These are phyloP conservation scores for Chaetops frenatus DNA, from an alignment of 2,113 vertebrate species.

Conservation along the genomic window DNA sequence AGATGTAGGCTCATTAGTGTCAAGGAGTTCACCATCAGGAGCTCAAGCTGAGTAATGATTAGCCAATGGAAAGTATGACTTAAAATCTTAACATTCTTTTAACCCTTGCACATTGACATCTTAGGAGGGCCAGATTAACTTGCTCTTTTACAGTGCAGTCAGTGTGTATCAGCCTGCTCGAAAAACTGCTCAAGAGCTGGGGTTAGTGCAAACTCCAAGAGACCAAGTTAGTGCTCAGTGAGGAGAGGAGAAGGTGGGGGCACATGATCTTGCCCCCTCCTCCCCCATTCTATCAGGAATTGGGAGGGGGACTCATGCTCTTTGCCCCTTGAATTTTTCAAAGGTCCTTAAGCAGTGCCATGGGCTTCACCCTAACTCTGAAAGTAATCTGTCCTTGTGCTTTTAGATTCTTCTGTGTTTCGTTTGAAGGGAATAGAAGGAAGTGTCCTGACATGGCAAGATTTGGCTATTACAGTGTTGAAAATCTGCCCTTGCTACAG, in stretches of 20 bases:
- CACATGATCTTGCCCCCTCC: neutral
- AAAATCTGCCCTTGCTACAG: neutral
- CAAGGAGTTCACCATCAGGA: slow-evolving; percentile 37
- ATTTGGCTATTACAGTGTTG: neutral
- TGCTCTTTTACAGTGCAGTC: neutral
- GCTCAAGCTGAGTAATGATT: slow-evolving; percentile 1
- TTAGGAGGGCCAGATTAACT: neutral
- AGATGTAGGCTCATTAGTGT: slow-evolving; percentile 40
- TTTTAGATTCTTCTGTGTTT: neutral
- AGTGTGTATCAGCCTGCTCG: neutral
- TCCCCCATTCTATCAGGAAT: neutral
- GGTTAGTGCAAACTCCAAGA: neutral
- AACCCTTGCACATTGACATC: neutral
- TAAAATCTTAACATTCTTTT: neutral
- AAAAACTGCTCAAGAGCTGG: neutral
- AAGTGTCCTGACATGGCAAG: neutral
- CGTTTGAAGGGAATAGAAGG: neutral
- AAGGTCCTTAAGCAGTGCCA: neutral
- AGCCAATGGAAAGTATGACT: neutral
- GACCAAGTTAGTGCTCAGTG: neutral
- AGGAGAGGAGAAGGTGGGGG: neutral
- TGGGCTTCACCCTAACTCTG: neutral
- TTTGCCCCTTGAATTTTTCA: neutral
- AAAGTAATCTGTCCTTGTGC: neutral
- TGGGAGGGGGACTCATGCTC: neutral